Base-by-base conservation (phyloP, 2,888 invertebrate species). In the Caenorhabditis virilis region DNA sequence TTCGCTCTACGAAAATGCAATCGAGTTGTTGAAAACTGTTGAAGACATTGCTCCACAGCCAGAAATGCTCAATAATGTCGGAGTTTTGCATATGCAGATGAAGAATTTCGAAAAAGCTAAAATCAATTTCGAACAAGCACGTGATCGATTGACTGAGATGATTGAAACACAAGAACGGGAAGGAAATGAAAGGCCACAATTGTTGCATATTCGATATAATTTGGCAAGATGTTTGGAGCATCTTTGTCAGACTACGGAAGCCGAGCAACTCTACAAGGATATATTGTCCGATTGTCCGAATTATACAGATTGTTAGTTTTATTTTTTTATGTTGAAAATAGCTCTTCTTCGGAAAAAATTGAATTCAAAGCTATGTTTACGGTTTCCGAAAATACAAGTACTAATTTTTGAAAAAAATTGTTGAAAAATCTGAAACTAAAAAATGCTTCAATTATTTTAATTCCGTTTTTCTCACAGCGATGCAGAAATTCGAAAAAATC, bases 251-350 rank as follows among this genome's bases (percentile, higher is more conserved):
- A 93, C 91, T 84, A 94, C 95, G 83, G 90, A 91, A 78, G 95
- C 98, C 0, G 97, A 97, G 85, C 91, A 91, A 85, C 85, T 95
- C 0, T 99, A 98, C 85, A 97, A 97, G 48, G 92, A 93, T 79
- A 95, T 99, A 78, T 87, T 98, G 51, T 91, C 92, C 83, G 93
- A 95, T 78, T 95, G 97, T 89, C 95, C 95, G 0, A 95, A 95
- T 84, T 99, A 98, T 83, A 91, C 95, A 23, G 95, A 95, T 84
- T 97, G 98, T 86, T 70, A 82, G 74, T 53, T 33, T 30, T n/a
- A n/a, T n/a, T n/a, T n/a, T n/a, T n/a, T n/a, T n/a, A n/a, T n/a
- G n/a, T n/a, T n/a, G n/a, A n/a, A n/a, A n/a, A n/a, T n/a, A n/a
- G n/a, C n/a, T n/a, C n/a, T n/a, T n/a, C n/a, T n/a, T n/a, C n/a